Conservation (phyloP, 2,797 vertebrate genomes). For the Malacoctenus gilli region DNA sequence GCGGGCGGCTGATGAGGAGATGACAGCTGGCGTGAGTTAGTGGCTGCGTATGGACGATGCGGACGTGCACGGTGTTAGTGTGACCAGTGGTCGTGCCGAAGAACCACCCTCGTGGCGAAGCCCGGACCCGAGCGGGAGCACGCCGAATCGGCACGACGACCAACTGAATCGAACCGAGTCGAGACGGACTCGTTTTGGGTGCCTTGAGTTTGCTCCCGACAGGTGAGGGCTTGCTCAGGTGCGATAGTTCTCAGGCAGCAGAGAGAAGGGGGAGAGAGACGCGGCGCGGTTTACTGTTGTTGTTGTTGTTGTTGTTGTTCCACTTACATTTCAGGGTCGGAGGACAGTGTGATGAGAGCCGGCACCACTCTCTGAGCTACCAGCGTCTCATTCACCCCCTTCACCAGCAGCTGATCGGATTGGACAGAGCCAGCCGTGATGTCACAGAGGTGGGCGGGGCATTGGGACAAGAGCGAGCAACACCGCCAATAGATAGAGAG, state of each 20-base stretch:
- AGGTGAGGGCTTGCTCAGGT: constrained; percentile 46
- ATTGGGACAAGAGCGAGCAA: constrained; percentile 91
- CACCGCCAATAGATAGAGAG: constrained; percentile 85
- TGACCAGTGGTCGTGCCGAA: constrained; percentile 60
- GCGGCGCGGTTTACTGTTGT: constrained; percentile 76
- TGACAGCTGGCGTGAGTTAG: constrained; percentile 51
- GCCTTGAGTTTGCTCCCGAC: constrained; percentile 46
- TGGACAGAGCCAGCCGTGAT: constrained; percentile 88
- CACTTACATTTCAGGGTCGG: constrained; percentile 99
- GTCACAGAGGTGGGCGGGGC: constrained; percentile 91
- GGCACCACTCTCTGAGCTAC: constrained; percentile 99
- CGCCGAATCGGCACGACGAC: too few relatives aligned
- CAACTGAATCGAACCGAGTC: too few relatives aligned
- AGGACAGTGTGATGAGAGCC: constrained; percentile 99
- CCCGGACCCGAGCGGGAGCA: constrained; percentile 82
- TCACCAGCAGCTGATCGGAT: constrained; percentile 99
- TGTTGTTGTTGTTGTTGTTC: constrained; percentile 76
- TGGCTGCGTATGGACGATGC: constrained; percentile 50
- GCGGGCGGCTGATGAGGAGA: constrained; percentile 52
- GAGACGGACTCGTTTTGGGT: too few relatives aligned
- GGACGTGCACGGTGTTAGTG: constrained; percentile 65
- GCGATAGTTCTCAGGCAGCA: constrained; percentile 53
- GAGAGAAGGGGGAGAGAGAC: constrained; percentile 81
- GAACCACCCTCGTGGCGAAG: constrained; percentile 63
- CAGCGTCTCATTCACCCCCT: constrained; percentile 99